A percentile compares a stretch with the other conserved stretches of the same genome.
phyloP scores from a whole-genome alignment of 2,888 invertebrate species.

The Scaptomyza tumidula region DNA sequence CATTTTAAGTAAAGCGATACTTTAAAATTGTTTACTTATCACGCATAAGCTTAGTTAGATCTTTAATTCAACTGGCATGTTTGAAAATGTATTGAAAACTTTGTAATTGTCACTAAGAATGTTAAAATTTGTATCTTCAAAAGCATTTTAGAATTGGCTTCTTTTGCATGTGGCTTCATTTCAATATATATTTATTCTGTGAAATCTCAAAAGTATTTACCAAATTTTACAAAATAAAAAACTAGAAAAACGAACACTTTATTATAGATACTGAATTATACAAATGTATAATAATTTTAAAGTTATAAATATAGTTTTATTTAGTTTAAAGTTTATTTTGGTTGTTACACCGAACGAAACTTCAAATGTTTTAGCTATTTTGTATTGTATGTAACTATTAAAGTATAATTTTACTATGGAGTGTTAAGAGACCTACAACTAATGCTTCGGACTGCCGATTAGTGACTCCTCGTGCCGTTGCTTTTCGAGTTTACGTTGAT shows the following conservation, averaged over 20 bases:
- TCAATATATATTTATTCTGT: constrained; percentile 13
- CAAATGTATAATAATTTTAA: constrained; percentile 5
- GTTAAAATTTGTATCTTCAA: constrained; percentile 18
- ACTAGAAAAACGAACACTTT: not conserved
- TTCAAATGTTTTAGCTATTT: constrained; percentile 1
- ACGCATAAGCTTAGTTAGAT: constrained; percentile 7
- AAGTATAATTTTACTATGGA: not conserved
- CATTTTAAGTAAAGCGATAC: not conserved
- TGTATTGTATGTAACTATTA: constrained; percentile 3
- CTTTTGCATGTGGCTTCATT: constrained; percentile 34
- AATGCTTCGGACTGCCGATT: constrained; percentile 72
- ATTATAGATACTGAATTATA: constrained; percentile 5
- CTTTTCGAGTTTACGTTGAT: constrained; percentile 81
- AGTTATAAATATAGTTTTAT: constrained; percentile 9
- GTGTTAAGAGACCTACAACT: constrained; percentile 15
- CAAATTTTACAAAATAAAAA: constrained; percentile 23
- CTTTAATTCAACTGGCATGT: constrained; percentile 35
- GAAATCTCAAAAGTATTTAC: constrained; percentile 43
- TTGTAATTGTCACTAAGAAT: constrained; percentile 41
- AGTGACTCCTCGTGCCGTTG: constrained; percentile 83
- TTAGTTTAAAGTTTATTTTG: constrained; percentile 9
- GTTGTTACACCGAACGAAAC: too few species aligned
- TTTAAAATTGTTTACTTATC: constrained; percentile 3
- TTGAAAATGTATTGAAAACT: constrained; percentile 16
- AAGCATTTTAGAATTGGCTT: constrained; percentile 11